These are phyloP conservation scores for Clepsis dumicolana DNA, from an alignment of 2,888 invertebrate genomes.

Conservation along the genomic window DNA sequence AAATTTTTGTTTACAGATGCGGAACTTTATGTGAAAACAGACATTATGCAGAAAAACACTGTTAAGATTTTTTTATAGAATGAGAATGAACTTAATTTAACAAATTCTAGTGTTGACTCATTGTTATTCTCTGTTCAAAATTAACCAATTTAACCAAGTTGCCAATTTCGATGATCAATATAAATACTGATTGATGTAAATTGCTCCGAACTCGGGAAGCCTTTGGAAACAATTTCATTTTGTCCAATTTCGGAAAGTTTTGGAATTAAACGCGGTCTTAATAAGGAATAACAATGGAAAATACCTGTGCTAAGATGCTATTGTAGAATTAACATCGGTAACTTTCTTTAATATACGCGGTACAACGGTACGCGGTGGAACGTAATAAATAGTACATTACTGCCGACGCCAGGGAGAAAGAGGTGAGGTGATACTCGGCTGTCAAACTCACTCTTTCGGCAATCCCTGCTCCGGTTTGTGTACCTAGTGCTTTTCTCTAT, in stretches of 20 bases:
- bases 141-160: conserved; percentile 22
- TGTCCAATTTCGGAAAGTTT: conserved; percentile 17
- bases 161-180: conserved; percentile 16
- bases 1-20: no score
- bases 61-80: no score
- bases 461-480: no score
- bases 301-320: conserved; percentile 14
- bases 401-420: no score
- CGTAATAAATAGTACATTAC: no score
- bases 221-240: conserved; percentile 26
- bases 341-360: background rate
- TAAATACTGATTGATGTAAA: conserved; percentile 43
- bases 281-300: conserved; percentile 22
- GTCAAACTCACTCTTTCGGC: no score
- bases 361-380: no score
- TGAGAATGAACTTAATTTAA: no score
- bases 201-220: conserved; percentile 21
- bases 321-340: background rate
- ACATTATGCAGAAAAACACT: no score
- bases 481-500: no score
- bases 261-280: background rate
- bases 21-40: no score
- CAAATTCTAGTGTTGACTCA: background rate
- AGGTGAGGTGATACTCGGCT: no score
- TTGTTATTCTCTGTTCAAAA: background rate